These are phyloP conservation scores for Lepidochitona cinerea DNA, from an alignment of 2,888 invertebrate species.

Conservation along the genomic window DNA sequence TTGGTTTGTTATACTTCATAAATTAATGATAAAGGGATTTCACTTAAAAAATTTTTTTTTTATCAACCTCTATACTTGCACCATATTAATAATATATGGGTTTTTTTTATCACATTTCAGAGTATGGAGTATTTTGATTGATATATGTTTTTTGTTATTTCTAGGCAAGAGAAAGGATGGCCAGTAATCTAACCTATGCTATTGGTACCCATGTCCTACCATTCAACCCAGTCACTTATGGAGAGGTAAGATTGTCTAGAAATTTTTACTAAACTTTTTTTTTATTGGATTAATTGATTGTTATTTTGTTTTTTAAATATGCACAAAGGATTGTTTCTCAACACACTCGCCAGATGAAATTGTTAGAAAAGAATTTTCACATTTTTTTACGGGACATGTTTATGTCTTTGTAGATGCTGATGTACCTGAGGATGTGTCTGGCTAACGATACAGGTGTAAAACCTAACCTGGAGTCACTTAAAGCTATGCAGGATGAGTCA, in stretches of 20 bases:
- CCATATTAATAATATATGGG: too few relatives aligned
- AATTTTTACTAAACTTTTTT: neutral
- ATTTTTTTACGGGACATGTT: too few relatives aligned
- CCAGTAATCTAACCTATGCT: constrained; percentile 50
- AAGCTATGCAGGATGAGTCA: constrained; percentile 59
- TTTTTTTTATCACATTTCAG: too few relatives aligned
- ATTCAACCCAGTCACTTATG: constrained; percentile 80
- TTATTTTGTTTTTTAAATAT: too few relatives aligned
- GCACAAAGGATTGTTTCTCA: too few relatives aligned
- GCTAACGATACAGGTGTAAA: constrained; percentile 76
- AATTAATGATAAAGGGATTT: too few relatives aligned
- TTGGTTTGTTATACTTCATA: too few relatives aligned
- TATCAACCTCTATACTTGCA: too few relatives aligned
- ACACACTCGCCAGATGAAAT: too few relatives aligned
- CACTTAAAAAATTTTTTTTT: too few relatives aligned
- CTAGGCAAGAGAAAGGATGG: constrained; percentile 52
- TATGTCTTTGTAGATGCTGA: constrained; percentile 77
- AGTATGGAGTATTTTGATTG: too few relatives aligned
- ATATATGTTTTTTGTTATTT: constrained; percentile 65
- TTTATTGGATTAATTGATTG: neutral
- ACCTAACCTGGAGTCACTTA: constrained; percentile 59
- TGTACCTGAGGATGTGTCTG: constrained; percentile 85
- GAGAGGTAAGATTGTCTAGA: constrained; percentile 76
- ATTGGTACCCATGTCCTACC: constrained; percentile 74
- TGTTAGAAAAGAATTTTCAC: too few relatives aligned